Base-by-base conservation (phyloP, 2,113 vertebrate genomes). In the Peromyscus polionotus region DNA sequence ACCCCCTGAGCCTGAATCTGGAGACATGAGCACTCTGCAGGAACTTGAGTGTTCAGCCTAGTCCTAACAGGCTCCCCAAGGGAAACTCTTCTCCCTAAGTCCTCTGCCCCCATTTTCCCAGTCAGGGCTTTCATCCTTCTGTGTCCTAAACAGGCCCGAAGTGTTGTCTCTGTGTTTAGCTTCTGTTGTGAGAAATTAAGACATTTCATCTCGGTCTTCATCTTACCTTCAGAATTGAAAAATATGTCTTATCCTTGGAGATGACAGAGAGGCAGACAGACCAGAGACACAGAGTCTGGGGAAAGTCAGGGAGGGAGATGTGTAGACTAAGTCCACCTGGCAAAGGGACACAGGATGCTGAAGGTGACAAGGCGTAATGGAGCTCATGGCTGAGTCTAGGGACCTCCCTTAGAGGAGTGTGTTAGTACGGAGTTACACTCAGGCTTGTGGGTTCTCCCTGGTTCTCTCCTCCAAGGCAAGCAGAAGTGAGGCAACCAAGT, bases 401-500 rank as follows among this genome's bases (percentile, higher is more conserved):
- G 59, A 31, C 10, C 7, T 39, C 54, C 61, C 7, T 9, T 2
- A 1, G 73, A 45, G 48, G 7, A n/a, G 20, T 4, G 57, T 1
- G 6, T n/a, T 19, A 20, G 3, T 16, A 0, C n/a, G 16, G 0
- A 33, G 36, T 31, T 28, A 59, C 33, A n/a, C 19, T 20, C 9
- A 57, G 31, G 72, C 42, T 42, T 54, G 20, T 28, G 13, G 57
- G 7, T 12, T 79, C 24, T 57, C 39, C 76, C 45, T 2, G 2
- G 2, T 70, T 36, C 79, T 94, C n/a, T 7, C 22, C 1, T 8
- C 36, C 0, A 9, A 31, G 67, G 42, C 7, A 36, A 42, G 19
- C 61, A 28, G 7, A 59, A 3, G 73, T 42, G 77, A 31, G 20
- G n/a, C 5, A 0, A 31, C 31, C 26, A 7, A n/a, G 42, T 0